phyloP scores from a whole-genome alignment of 2,797 vertebrate species.

The Cheirogaleus major region DNA sequence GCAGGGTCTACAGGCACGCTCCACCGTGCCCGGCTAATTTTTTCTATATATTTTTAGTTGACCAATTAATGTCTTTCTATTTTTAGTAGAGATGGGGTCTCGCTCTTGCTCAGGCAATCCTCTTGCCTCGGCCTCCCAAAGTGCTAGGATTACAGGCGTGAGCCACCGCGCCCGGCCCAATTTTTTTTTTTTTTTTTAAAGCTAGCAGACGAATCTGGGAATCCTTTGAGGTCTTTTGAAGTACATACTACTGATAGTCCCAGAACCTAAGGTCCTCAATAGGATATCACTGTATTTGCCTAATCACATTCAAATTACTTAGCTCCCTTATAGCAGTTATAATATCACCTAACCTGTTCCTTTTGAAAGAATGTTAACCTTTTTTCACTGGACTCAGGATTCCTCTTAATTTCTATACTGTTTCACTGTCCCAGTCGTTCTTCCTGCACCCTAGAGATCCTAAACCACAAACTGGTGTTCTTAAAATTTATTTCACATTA shows the following conservation, averaged over 20 bases:
- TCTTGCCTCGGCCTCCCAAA: no score
- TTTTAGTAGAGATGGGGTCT: no score
- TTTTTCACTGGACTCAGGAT: neutral
- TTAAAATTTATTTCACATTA: slow-evolving; percentile 58
- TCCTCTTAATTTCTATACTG: slow-evolving; percentile 17
- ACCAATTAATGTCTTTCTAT: no score
- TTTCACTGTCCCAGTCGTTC: slow-evolving; percentile 48
- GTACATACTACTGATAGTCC: neutral
- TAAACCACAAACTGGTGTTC: slow-evolving; percentile 38
- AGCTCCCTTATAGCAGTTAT: neutral
- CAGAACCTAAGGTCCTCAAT: neutral
- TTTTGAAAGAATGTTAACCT: neutral
- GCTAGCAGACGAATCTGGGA: neutral
- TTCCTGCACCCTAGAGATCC: neutral
- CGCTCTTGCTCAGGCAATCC: no score
- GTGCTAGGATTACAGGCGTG: no score
- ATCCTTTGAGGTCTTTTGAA: neutral
- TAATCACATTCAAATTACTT: neutral
- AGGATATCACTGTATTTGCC: neutral
- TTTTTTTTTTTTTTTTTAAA: neutral
- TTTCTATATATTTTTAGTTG: no score
- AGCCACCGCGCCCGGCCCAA: no score
- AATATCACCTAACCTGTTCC: neutral
- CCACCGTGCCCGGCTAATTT: no score
- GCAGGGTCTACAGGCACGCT: no score